Evolutionary conservation across 1,140 invertebrate genomes (phyloP).

Genomic region (Nymphalis io): DNA sequence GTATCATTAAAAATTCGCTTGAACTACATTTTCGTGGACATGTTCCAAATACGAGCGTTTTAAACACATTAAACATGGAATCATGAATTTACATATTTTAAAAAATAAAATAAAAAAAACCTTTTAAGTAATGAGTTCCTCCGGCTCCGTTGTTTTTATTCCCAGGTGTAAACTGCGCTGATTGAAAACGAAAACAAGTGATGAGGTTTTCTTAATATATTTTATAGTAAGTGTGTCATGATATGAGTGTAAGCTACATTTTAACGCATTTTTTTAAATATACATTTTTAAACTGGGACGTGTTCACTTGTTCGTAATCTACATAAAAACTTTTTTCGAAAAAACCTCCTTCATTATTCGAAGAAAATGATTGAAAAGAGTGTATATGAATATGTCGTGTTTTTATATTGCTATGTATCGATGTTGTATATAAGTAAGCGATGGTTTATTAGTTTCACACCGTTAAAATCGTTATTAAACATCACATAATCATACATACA

Average conservation of each 20-base stretch:
- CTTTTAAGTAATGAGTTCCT: constrained; percentile 35
- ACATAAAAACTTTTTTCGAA: too few species aligned
- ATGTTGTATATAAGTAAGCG: too few species aligned
- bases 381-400: too few species aligned
- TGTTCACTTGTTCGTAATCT: too few species aligned
- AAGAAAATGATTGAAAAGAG: too few species aligned
- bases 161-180: constrained; percentile 21
- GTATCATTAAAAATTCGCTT: constrained; percentile 33
- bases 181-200: constrained; percentile 32
- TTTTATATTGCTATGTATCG: too few species aligned
- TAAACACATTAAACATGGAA: constrained; percentile 16
- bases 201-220: constrained; percentile 26
- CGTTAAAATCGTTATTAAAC: too few species aligned
- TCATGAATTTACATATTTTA: constrained; percentile 30
- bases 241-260: background rate
- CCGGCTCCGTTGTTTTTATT: constrained; percentile 23
- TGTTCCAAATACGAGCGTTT: constrained; percentile 24
- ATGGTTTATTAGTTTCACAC: too few species aligned
- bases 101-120: constrained; percentile 28
- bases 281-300: too few species aligned
- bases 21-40: constrained; percentile 30
- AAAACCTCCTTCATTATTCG: too few species aligned
- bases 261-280: too few species aligned
- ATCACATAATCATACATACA: too few species aligned
- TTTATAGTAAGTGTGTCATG: constrained; percentile 28